phyloP scores from a whole-genome alignment of 2,797 vertebrate species.

The Podarcis lilfordi region DNA sequence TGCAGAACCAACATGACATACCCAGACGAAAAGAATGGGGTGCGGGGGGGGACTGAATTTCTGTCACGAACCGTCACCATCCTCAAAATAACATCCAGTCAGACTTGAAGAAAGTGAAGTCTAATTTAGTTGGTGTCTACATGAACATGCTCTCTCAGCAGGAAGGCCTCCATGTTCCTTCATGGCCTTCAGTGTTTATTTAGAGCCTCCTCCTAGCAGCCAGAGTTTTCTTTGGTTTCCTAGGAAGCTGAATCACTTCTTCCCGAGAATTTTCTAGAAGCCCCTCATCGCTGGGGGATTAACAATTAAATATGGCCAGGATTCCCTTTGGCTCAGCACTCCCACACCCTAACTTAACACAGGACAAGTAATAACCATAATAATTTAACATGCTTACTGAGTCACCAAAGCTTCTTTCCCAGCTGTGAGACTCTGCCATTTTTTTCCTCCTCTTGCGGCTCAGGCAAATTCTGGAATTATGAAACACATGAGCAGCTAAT shows the following conservation, averaged over 20 bases:
- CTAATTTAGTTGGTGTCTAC: slow-evolving; percentile 1
- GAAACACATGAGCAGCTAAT: slow-evolving; percentile 4
- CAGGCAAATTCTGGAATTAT: slow-evolving; percentile 22
- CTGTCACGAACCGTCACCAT: not conserved
- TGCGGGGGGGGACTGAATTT: not conserved
- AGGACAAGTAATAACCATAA: slow-evolving; percentile 28
- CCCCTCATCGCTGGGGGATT: slow-evolving; percentile 30
- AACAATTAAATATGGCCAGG: slow-evolving; percentile 23
- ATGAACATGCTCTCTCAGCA: slow-evolving; percentile 15
- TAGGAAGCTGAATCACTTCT: slow-evolving; percentile 43
- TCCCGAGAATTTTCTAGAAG: slow-evolving; percentile 32
- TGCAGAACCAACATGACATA: not conserved
- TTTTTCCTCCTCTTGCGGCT: slow-evolving; percentile 2
- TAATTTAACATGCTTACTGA: slow-evolving; percentile 30
- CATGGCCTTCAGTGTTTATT: slow-evolving; percentile 11
- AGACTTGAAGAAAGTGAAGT: not conserved
- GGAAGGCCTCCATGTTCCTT: slow-evolving; percentile 21
- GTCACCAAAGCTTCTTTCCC: slow-evolving; percentile 22
- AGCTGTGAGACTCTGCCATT: slow-evolving; percentile 6
- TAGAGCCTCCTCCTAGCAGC: slow-evolving; percentile 40
- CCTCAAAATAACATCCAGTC: not conserved
- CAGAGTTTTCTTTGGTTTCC: slow-evolving; percentile 28
- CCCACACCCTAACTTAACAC: slow-evolving; percentile 21
- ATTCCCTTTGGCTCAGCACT: slow-evolving; percentile 13
- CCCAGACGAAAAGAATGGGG: not conserved